Evolutionary conservation across 2,797 vertebrate species (phyloP).

Genomic region (Pelodytes ibericus): DNA sequence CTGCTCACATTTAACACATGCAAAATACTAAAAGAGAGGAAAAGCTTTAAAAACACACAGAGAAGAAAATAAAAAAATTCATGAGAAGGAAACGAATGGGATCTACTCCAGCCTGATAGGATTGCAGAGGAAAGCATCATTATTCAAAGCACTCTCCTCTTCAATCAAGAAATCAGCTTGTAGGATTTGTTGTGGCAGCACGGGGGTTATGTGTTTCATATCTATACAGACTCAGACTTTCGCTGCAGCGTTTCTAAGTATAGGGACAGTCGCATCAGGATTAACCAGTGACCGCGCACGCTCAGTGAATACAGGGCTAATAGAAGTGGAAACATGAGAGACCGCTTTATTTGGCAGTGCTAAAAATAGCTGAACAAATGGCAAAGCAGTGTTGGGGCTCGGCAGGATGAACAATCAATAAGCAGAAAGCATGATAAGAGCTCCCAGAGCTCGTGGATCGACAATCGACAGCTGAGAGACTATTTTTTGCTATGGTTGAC

Average conservation of each 20-base stretch:
- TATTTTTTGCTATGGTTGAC: slow-evolving; percentile 99
- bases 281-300: slow-evolving; percentile 78
- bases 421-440: slow-evolving; percentile 83
- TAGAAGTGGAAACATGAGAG: slow-evolving; percentile 85
- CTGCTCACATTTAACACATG: neutral
- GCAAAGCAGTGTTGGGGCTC: slow-evolving; percentile 74
- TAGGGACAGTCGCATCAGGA: slow-evolving; percentile 76
- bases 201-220: slow-evolving; percentile 60
- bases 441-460: slow-evolving; percentile 80
- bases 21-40: neutral
- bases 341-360: slow-evolving; percentile 94
- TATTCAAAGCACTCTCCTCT: slow-evolving; percentile 49
- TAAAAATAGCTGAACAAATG: slow-evolving; percentile 87
- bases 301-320: slow-evolving; percentile 81
- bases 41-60: neutral
- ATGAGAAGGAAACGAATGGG: neutral
- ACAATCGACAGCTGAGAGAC: slow-evolving; percentile 88
- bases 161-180: slow-evolving; percentile 58
- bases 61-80: neutral
- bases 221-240: slow-evolving; percentile 59
- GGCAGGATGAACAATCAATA: slow-evolving; percentile 90
- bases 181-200: slow-evolving; percentile 61
- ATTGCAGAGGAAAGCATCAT: slow-evolving; percentile 27
- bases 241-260: slow-evolving; percentile 80
- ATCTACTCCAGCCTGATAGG: neutral